Evolutionary conservation across 2,888 invertebrate genomes (phyloP), one percentile per base, ranked within the genome.

Genomic region (Papilio protenor): DNA sequence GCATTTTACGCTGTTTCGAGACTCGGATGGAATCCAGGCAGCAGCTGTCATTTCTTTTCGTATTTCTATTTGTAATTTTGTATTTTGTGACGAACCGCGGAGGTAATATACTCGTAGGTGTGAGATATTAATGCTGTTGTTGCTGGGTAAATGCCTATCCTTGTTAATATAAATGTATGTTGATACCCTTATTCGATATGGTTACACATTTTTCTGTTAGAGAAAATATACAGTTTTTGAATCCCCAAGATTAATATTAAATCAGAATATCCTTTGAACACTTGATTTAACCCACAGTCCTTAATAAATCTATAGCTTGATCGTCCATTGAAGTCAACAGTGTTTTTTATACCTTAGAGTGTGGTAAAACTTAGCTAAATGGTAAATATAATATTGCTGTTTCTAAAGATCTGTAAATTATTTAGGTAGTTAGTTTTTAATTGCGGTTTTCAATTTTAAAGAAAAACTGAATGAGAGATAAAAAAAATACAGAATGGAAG

Each of bases 1-100:
- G 77, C 77, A 73, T 77, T 77, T 74, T 77, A 57, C 66, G 70
- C 70, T 47, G 73, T 74, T 70, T 69, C 74, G 70, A 70, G 77
- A 73, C 73, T 73, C 73, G 73, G 45, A 61, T 66, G 73, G 57
- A 52, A 73, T 57, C 74, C 74, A 74, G 69, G 70, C 47, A 70
- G 59, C 74, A 77, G 77, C 69, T 77, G 77, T 74, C 77, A 70
- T 77, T 77, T 77, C 70, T 77, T 74, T 61, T 5, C 40, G 45
- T 49, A 66, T 57, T 74, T 57, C 73, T 69, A 61, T 77, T 77
- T 77, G 70, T 74, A 74, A 47, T 49, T 77, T 74, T 66, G 57
- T 77, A 70, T 69, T 47, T 77, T 69, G 69, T 74, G 73, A 77
- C 73, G 64, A 76, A 33, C 23, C 52, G 40, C 6, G 47, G 23